Evolutionary conservation across 2,113 vertebrate genomes (phyloP), one percentile per base, ranked within the genome.

Genomic region (Psittacus erithacus): DNA sequence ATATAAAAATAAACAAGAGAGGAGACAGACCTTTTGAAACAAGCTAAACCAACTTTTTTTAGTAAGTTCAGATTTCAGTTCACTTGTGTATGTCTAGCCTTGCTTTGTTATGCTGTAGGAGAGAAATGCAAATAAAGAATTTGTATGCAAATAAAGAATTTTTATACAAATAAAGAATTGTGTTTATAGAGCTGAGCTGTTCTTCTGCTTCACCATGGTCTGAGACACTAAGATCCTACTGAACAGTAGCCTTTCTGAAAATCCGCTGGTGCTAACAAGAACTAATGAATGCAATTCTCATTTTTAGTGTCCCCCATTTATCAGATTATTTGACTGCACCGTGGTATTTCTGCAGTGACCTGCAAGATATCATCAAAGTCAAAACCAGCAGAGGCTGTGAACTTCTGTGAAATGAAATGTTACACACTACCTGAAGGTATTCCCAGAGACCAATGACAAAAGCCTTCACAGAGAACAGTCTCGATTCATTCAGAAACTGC

Each of bases 291-390:
- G 64, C 62, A 92, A 52, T 95, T 94, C 46, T 41, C 35, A 19
- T 63, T 93, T 91, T 95, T 74, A 83, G 59, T 86, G 63, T 78
- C 41, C 19, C 19, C 50, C 67, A 82, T 90, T 94, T 79, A 80
- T 95, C 87, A 82, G 87, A 57, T 82, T 90, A 70, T 91, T 96
- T 96, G 81, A 82, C 67, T 76, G 33, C 35, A n/a, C 63, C 1
- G 0, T 83, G 52, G 57, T 88, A 86, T 95, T 94, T 93, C 53
- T 15, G 5, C 70, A 91, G 28, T 91, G 75, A 90, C 63, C 64
- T 90, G 94, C 79, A 78, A 80, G 63, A 39, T 74, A 70, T 4
- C 62, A 75, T 75, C 81, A 59, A 94, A 94, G 71, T 94, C 53
- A 85, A 77, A 82, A 93, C 5, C 53, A 88, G 53, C 0, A 0